Evolutionary conservation across 1,140 invertebrate species (phyloP).

Genomic region (Platyura marginata): DNA sequence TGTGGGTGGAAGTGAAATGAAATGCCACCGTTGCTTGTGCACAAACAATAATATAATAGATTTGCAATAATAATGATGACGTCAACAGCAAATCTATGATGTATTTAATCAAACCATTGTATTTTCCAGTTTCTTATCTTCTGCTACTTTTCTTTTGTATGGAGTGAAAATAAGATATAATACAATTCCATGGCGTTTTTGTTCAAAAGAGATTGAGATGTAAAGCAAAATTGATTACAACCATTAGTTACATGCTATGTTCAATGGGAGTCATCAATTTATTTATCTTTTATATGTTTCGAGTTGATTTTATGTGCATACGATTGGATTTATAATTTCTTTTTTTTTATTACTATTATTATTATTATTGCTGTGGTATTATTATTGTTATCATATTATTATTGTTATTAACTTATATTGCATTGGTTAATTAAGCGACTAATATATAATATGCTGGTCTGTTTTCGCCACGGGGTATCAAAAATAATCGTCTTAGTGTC

Average conservation of each 20-base stretch:
- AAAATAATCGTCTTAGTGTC: too few species aligned
- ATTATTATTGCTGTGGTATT: too few species aligned
- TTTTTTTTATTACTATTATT: too few species aligned
- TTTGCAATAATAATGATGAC: neutral
- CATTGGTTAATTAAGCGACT: too few species aligned
- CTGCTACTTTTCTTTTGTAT: neutral
- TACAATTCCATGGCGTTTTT: neutral
- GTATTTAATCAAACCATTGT: neutral
- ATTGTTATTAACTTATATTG: too few species aligned
- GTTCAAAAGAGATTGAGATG: conserved; percentile 24
- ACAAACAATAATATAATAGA: neutral
- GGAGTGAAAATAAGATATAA: neutral
- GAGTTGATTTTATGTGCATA: too few species aligned
- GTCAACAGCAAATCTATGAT: neutral
- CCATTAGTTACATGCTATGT: conserved; percentile 27
- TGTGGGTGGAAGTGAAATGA: too few species aligned
- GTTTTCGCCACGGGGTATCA: too few species aligned
- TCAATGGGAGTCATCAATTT: conserved; percentile 28
- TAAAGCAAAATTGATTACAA: conserved; percentile 27
- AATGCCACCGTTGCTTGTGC: too few species aligned
- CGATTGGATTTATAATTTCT: too few species aligned
- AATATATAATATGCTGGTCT: too few species aligned
- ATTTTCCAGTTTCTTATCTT: neutral
- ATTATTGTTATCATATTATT: too few species aligned
- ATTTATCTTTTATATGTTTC: conserved; percentile 26